Conservation (phyloP, 2,888 invertebrate genomes). For the Agrotis puta region DNA sequence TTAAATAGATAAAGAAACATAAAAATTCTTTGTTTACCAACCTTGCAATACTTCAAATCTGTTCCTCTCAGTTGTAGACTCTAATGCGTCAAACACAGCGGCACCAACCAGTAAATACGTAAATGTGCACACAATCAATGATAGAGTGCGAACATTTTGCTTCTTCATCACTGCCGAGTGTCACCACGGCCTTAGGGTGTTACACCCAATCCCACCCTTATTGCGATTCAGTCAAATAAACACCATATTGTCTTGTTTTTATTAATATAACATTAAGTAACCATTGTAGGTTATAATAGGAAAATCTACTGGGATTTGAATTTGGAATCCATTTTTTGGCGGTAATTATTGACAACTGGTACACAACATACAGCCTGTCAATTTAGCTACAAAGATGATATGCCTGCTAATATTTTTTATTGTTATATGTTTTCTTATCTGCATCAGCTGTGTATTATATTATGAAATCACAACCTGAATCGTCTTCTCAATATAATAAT, state of each 20-base stretch:
- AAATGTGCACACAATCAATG: slow-evolving; percentile 99
- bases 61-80: slow-evolving; percentile 98
- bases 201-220: slow-evolving; percentile 78
- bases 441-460: slow-evolving; percentile 66
- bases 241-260: slow-evolving; percentile 74
- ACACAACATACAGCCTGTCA: slow-evolving; percentile 65
- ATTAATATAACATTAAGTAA: slow-evolving; percentile 73
- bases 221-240: slow-evolving; percentile 72
- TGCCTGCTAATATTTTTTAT: slow-evolving; percentile 69
- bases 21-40: slow-evolving; percentile 79
- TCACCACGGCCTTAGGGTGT: slow-evolving; percentile 82
- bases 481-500: slow-evolving; percentile 57
- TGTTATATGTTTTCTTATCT: slow-evolving; percentile 59
- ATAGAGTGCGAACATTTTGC: slow-evolving; percentile 99
- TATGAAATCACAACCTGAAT: slow-evolving; percentile 75
- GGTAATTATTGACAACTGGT: slow-evolving; percentile 64
- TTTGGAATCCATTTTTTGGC: slow-evolving; percentile 73
- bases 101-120: slow-evolving; percentile 99
- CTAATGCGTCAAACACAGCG: slow-evolving; percentile 99
- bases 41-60: slow-evolving; percentile 97
- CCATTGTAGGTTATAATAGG: slow-evolving; percentile 73
- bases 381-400: slow-evolving; percentile 75
- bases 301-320: slow-evolving; percentile 64
- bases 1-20: too few relatives aligned
- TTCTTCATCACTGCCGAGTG: slow-evolving; percentile 97